Evolutionary conservation across 92 coral and sea anemone species (phyloP), one percentile per base, ranked within the genome.

Genomic region (Porites divaricata): DNA sequence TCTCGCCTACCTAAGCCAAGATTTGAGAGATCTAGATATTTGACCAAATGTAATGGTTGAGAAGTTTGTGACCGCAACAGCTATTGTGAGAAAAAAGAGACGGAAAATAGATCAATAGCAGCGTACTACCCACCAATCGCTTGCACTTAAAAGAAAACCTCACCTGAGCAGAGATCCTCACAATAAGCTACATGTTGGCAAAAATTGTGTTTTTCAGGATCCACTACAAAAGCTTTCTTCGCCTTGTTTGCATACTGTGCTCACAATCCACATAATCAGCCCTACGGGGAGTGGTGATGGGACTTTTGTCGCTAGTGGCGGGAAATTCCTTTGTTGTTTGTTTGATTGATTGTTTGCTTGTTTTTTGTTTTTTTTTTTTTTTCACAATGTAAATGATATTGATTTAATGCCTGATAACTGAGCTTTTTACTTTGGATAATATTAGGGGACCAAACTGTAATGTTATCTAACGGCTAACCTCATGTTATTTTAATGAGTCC

Each of bases 141-240:
- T 79, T 61, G 23, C 24, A 66, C 50, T 26, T 48, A 22, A 1
- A 9, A 59, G 59, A 35, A 79, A 23, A 17, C 62, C 91, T 80
- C 81, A 94, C 98, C 98, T 94, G 98, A 70, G 91, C 89, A 57
- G 98, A 88, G 28, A 94, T 88, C 91, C 93, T 90, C 98, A 96
- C 94, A 41, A 50, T 82, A 21, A 61, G 71, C 79, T 82, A 82
- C 86, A 82, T 82, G 61, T 22, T 79, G 56, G 70, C 79, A 12
- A 9, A 72, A 61, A 20, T 72, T 59, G 78, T 59, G 17, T 21
- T 23, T 25, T 49, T 15, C 21, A 6, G 35, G 20, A 75, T 25
- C 79, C 50, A 24, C 79, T 14, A 53, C 63, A 74, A 2, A 74
- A 41, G 10, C 53, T 17, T 25, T 0, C 50, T 5, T 49, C 15